Evolutionary conservation across 2,888 invertebrate genomes (phyloP).

Genomic region (Tiliacea citrago): DNA sequence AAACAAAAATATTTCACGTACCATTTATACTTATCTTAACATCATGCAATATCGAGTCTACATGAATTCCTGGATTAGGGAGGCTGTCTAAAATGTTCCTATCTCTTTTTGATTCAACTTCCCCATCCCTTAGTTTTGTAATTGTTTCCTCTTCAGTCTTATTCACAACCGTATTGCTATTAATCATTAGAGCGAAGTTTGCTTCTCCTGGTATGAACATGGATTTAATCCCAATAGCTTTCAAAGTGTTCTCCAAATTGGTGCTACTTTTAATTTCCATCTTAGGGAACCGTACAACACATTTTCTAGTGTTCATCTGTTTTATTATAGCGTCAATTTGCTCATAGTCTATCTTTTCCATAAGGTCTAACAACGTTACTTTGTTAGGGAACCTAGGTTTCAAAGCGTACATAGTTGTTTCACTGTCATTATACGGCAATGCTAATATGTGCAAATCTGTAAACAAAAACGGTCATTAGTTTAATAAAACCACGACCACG

Average conservation of each 20-base stretch:
- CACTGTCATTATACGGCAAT: conserved; percentile 93
- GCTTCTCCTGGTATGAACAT: conserved; percentile 92
- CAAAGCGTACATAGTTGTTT: conserved; percentile 92
- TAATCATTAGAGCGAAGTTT: conserved; percentile 92
- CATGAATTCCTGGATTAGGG: conserved; percentile 91
- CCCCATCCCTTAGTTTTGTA: conserved; percentile 69
- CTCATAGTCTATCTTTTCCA: conserved; percentile 85
- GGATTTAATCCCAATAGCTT: conserved; percentile 90
- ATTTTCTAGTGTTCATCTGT: conserved; percentile 83
- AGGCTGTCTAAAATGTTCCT: conserved; percentile 75
- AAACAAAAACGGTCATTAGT: conserved; percentile 47
- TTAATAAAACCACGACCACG: background rate
- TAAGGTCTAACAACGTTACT: conserved; percentile 84
- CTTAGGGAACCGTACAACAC: conserved; percentile 92
- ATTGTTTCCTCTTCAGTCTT: conserved; percentile 75
- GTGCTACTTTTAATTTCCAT: conserved; percentile 92
- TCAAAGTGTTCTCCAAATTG: conserved; percentile 89
- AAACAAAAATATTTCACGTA: conserved; percentile 56
- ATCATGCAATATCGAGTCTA: conserved; percentile 92
- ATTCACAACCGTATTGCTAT: conserved; percentile 68
- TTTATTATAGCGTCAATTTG: conserved; percentile 88
- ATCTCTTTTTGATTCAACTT: conserved; percentile 64
- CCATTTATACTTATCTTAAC: conserved; percentile 92
- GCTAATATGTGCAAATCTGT: conserved; percentile 92
- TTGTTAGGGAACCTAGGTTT: conserved; percentile 88